Evolutionary conservation across 2,113 vertebrate genomes (phyloP).

Genomic region (Centropus bengalensis): DNA sequence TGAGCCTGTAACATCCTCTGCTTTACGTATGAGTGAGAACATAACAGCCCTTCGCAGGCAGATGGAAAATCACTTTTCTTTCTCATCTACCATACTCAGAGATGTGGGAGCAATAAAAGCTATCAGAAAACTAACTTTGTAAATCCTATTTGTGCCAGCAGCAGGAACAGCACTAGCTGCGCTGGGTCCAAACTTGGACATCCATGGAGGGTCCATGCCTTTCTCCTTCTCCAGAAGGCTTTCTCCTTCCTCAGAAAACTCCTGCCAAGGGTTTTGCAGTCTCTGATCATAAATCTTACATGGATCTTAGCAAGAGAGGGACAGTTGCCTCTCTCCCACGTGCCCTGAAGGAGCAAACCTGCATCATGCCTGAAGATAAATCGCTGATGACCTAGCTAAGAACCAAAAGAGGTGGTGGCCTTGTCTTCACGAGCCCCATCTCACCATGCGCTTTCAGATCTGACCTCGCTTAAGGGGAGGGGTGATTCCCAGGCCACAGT

Average conservation of each 20-base stretch:
- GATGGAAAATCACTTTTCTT: constrained; percentile 4
- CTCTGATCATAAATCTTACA: fast-evolving
- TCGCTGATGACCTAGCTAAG: neutral
- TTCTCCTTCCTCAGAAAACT: neutral
- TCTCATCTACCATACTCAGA: neutral
- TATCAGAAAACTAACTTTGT: neutral
- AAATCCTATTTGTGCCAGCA: fast-evolving
- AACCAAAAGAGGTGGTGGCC: neutral
- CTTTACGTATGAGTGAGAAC: neutral
- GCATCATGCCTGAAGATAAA: neutral
- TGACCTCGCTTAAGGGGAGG: neutral
- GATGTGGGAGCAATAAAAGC: neutral
- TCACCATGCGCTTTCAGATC: fast-evolving
- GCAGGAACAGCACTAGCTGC: neutral
- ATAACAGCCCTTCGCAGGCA: neutral
- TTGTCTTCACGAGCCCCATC: neutral
- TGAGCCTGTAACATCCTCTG: neutral
- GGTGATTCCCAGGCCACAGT: fast-evolving
- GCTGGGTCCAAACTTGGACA: neutral
- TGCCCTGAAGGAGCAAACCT: neutral
- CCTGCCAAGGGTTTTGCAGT: neutral
- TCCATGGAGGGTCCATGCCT: neutral
- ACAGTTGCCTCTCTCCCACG: neutral
- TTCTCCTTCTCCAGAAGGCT: neutral
- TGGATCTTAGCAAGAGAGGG: neutral